Conservation (phyloP, 2,888 invertebrate genomes). For the Graphium colonna region DNA sequence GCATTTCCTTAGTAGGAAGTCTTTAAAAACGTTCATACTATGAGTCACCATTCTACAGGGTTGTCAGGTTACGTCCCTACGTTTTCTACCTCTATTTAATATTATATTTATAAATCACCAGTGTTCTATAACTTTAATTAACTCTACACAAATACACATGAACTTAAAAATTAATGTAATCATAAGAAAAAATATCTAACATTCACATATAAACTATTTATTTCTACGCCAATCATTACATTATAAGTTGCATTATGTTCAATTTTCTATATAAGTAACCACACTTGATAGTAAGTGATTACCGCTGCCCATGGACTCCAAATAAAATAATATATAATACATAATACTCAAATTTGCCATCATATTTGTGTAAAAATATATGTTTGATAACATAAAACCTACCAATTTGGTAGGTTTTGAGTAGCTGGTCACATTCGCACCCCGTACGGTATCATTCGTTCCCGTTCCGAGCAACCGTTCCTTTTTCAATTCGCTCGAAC, state of each 20-base stretch:
- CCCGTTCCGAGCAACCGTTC: constrained; percentile 42
- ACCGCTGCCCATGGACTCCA: no score
- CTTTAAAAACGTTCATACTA: neutral
- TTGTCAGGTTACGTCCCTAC: neutral
- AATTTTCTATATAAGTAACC: neutral
- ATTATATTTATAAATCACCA: no score
- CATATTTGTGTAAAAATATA: no score
- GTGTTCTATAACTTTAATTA: no score
- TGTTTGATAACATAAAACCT: constrained; percentile 4
- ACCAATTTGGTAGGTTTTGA: constrained; percentile 35
- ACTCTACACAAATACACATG: neutral
- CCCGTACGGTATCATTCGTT: constrained; percentile 45
- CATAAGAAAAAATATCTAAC: no score
- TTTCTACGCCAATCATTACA: neutral
- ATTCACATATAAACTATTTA: no score
- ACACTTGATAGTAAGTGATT: no score
- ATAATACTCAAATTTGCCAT: no score
- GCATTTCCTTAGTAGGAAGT: neutral
- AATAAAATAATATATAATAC: no score
- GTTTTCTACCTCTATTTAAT: neutral
- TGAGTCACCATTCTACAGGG: constrained; percentile 10
- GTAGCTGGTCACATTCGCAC: constrained; percentile 51
- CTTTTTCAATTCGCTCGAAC: constrained; percentile 55
- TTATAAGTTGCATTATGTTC: neutral
- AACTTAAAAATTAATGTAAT: neutral